Base-by-base conservation (phyloP, 2,113 vertebrate species). In the Bagarius yarrelli region DNA sequence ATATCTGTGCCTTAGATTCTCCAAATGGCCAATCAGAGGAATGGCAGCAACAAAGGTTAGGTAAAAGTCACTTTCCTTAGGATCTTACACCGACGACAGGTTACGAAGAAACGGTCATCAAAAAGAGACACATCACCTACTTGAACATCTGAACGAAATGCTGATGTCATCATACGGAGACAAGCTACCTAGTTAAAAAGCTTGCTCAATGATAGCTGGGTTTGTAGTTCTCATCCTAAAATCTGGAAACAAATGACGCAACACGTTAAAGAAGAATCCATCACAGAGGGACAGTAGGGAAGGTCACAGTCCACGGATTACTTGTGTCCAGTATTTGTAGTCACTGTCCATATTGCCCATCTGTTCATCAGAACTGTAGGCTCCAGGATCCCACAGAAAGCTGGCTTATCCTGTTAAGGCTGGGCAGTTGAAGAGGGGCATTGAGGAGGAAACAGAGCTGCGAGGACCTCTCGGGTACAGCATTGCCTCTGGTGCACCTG, bases 241-340 rank as follows among this genome's bases (percentile, higher is more conserved):
- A 36, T 78, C 74, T 19, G 19, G 78, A 60, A 78, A 73, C 23
- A 84, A 79, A 79, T 16, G 67, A 71, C 34, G 53, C 40, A 47
- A 81, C 84, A 81, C 74, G 69, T 74, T 85, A 60, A 83, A 74
- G 74, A 67, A 85, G 60, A 78, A 71, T 76, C 74, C 84, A 83
- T 57, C 40, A 69, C 76, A 76, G 74, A 47, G 44, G 72, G 52
- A 80, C 81, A 83, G 81, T 72, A 47, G 74, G 64, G 71, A 53
- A 56, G 44, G 63, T 82, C 40, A 70, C 27, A 70, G 64, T 59
- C 55, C 47, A 61, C 53, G 3, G 72, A 56, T 27, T 69, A 53
- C 47, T 32, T 83, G 15, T 25, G 70, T 80, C 77, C 50, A 40
- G n/a, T 66, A 44, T 79, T n/a, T 79, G 25, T 59, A 70, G 55